phyloP scores from a whole-genome alignment of 2,113 vertebrate genomes.

The Nothocercus julius region DNA sequence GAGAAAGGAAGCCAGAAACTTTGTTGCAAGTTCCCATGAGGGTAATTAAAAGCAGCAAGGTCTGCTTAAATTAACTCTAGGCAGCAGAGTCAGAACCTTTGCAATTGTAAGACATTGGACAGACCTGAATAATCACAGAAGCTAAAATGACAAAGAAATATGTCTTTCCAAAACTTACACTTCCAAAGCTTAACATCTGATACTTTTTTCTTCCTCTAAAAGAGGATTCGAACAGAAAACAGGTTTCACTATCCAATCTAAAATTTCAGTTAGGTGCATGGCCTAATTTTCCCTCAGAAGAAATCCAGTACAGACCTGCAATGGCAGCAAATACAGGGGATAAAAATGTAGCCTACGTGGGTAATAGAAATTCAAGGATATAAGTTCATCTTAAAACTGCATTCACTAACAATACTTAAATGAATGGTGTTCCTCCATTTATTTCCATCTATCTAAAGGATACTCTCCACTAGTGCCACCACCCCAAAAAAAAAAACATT shows the following conservation, averaged over 20 bases:
- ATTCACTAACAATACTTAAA: not conserved
- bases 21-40: slow-evolving; percentile 25
- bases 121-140: slow-evolving; percentile 18
- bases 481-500: not conserved
- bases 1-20: not conserved
- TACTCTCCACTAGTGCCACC: not conserved
- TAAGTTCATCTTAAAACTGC: not conserved
- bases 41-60: slow-evolving; percentile 46
- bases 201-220: not conserved
- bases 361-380: not conserved
- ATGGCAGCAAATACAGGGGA: not conserved
- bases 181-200: not conserved
- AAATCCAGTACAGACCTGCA: not conserved
- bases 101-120: not conserved
- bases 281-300: not conserved
- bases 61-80: slow-evolving; percentile 27
- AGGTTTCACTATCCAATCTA: not conserved
- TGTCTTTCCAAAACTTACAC: not conserved
- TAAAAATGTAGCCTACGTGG: not conserved
- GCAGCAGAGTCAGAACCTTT: slow-evolving; percentile 30
- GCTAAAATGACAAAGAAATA: not conserved
- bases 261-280: not conserved
- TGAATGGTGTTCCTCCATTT: fast-evolving
- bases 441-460: not conserved
- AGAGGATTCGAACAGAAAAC: not conserved